phyloP scores from a whole-genome alignment of 1,140 invertebrate species.

The Bombus waltoni region DNA sequence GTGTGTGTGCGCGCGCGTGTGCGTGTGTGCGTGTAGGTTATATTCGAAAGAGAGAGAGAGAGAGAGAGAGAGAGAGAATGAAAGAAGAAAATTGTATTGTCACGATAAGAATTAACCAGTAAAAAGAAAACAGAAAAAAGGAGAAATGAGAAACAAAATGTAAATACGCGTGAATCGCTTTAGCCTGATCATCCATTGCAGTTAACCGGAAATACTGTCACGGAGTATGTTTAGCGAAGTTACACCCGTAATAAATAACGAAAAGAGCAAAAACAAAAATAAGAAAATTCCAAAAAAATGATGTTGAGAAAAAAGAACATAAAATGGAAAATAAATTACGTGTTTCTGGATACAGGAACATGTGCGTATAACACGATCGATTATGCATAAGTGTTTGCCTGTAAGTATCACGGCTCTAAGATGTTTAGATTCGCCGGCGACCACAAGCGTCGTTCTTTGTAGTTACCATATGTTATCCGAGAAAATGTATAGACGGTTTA shows the following conservation, averaged over 20 bases:
- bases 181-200: slow-evolving; percentile 26
- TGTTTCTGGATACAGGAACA: slow-evolving; percentile 13
- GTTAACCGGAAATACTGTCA: slow-evolving; percentile 31
- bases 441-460: slow-evolving; percentile 53
- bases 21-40: slow-evolving; percentile 58
- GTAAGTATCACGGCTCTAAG: slow-evolving; percentile 66
- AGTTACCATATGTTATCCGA: slow-evolving; percentile 74
- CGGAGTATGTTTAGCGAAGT: slow-evolving; percentile 16
- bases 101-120: slow-evolving; percentile 14
- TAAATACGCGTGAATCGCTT: slow-evolving; percentile 51
- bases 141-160: slow-evolving; percentile 1
- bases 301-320: not conserved
- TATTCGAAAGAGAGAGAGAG: slow-evolving; percentile 18
- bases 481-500: slow-evolving; percentile 78
- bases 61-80: not conserved
- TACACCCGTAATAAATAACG: not conserved
- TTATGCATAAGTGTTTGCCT: slow-evolving; percentile 63
- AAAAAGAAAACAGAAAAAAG: not conserved
- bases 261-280: slow-evolving; percentile 9
- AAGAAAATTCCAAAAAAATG: not conserved
- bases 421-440: slow-evolving; percentile 59
- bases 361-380: slow-evolving; percentile 32
- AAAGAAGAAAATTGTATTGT: slow-evolving; percentile 7
- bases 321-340: not conserved
- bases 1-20: slow-evolving; percentile 59